Conservation (phyloP, 2,888 invertebrate species). For the Amaurobius ferox region DNA sequence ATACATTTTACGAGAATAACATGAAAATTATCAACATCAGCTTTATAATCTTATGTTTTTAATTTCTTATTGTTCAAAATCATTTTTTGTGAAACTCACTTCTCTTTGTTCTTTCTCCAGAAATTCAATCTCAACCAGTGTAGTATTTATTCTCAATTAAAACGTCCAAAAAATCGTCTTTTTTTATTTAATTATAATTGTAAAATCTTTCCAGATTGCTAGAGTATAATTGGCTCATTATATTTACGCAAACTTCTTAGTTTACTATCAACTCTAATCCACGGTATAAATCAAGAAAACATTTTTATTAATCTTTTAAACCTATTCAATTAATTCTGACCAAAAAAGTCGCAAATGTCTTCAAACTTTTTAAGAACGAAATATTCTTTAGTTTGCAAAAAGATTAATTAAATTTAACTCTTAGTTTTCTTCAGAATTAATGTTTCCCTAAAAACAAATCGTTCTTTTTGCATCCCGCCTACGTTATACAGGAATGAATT, state of each 20-base stretch:
- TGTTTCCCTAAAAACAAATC: neutral
- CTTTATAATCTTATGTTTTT: no score
- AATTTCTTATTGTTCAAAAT: no score
- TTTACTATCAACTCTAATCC: constrained; percentile 46
- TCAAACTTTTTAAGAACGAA: neutral
- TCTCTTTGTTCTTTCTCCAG: no score
- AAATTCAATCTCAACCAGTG: no score
- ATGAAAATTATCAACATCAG: no score
- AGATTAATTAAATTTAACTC: neutral
- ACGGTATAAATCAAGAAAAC: constrained; percentile 19
- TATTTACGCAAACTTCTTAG: constrained; percentile 42
- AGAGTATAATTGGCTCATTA: constrained; percentile 57
- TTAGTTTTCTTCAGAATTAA: neutral
- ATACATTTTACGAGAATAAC: no score
- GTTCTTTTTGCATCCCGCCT: neutral
- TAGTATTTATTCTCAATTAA: no score
- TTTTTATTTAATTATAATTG: constrained; percentile 49
- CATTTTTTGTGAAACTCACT: no score
- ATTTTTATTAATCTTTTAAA: constrained; percentile 43
- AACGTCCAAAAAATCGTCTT: neutral
- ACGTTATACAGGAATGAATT: neutral
- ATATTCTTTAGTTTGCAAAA: neutral
- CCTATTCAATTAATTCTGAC: constrained; percentile 49
- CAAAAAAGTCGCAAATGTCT: neutral
- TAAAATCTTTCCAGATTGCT: constrained; percentile 31